Percentiles rank a stretch among this genome's conserved stretches.
Evolutionary conservation across 1,140 invertebrate species (phyloP).

Genomic region (Pseudomyrmex pallidus): DNA sequence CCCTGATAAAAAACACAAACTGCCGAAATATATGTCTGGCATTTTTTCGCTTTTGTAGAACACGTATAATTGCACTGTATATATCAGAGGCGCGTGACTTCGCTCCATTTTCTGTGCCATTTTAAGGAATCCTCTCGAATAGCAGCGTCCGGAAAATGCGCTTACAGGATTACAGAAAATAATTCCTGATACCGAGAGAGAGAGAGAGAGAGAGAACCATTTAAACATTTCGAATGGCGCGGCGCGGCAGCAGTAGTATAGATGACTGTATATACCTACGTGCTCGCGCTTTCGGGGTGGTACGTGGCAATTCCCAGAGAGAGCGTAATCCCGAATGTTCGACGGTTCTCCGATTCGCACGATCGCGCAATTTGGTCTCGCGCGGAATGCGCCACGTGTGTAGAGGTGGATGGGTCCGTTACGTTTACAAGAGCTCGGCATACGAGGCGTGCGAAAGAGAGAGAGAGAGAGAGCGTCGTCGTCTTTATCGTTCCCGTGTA

Average conservation of each 20-base stretch:
- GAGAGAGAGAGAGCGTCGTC: neutral
- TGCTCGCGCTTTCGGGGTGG: conserved; percentile 31
- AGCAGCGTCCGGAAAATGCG: conserved; percentile 8
- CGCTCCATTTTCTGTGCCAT: neutral
- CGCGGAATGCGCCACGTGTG: conserved; percentile 53
- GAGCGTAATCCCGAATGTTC: conserved; percentile 67
- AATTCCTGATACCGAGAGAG: conserved; percentile 4
- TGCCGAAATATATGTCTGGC: neutral
- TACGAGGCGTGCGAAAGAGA: neutral
- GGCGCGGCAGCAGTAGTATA: conserved; percentile 30
- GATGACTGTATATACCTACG: conserved; percentile 37
- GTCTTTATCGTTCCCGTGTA: conserved; percentile 62
- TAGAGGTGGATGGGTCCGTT: neutral
- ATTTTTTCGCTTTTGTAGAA: neutral
- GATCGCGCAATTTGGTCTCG: conserved; percentile 68
- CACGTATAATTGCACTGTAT: neutral
- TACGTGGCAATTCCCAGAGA: conserved; percentile 67
- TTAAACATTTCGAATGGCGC: conserved; percentile 73
- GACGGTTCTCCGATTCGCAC: conserved; percentile 69
- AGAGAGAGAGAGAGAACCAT: conserved; percentile 47
- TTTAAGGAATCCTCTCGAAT: conserved; percentile 1
- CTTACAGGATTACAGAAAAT: conserved; percentile 33
- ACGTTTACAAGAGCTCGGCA: conserved; percentile 20
- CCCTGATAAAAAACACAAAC: neutral
- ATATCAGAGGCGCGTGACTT: conserved; percentile 22